Base-by-base conservation (phyloP, 1,140 invertebrate genomes). In the Drosophila cardini region DNA sequence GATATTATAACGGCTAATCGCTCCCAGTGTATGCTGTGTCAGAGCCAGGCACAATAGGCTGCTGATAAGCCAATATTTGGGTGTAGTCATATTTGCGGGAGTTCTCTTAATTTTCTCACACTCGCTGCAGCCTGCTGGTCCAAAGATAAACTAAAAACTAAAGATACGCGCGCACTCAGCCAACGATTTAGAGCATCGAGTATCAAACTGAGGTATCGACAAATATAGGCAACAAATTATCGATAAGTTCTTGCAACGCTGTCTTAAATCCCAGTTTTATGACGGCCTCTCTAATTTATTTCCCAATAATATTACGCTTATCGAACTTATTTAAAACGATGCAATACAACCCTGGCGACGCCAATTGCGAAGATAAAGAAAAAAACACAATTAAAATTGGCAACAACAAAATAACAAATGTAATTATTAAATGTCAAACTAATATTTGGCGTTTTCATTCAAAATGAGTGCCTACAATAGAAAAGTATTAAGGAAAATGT, bases 401-500 rank as follows among this genome's bases (percentile, higher is more conserved):
- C 40, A 58, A 64, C 43, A 58, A 46, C 62, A 58, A 72, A 63
- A 76, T 57, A 76, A 65, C 67, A 71, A 79, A 76, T 68, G 65
- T 70, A 52, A 75, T 65, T 53, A 50, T 53, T 32, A 18, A 46
- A 50, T 8, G 1, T 52, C 0, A 45, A 42, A 76, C 52, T 40
- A 3, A 61, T 32, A 4, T n/a, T 69, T 52, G 42, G 46, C 48
- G n/a, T 61, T 48, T 61, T 60, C 72, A 62, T 69, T 15, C 52
- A 50, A 73, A 40, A 87, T 87, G 80, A 90, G 77, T 77, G 84
- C 72, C 16, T 68, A 85, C 52, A 72, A 87, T 50, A 56, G 73
- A 11, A 72, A 78, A 40, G 64, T 63, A 32, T 34, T 76, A 26
- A 70, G 67, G n/a, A 69, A 78, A 50, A 52, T 53, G 60, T 57